Base-by-base conservation (phyloP, 2,797 vertebrate species). In the Allobates femoralis region DNA sequence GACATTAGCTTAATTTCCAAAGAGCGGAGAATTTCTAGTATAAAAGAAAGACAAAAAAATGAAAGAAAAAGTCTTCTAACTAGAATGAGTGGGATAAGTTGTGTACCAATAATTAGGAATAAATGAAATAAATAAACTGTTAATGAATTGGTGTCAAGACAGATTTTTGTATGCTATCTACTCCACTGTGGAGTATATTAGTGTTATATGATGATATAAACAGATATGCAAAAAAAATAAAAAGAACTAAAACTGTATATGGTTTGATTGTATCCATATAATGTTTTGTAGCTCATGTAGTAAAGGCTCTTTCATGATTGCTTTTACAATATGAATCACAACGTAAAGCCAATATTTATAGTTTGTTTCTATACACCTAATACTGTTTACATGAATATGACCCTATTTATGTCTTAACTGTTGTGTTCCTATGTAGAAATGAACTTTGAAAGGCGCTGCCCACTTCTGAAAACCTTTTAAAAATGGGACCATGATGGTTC, bases 1-100 rank as follows among this genome's bases (percentile, higher is more conserved):
- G 93, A 94, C 91, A 92, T 93, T 92, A 93, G 91, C 91, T 91
- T 93, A 89, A 92, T 92, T 92, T 94, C 91, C 89, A 89, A 88
- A 92, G 92, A 91, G 87, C 76, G 62, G 87, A 89, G 85, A 91
- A 89, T 89, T 93, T 93, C 92, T 90, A 62, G 73, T 0, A 0
- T 85, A 0, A 16, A 91, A 84, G 87, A 84, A 91, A 90, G 88
- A 56, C 5, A 18, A 30, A 26, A 66, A 77, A 84, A 77, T 28
- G 62, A 62, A 84, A 84, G 50, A 41, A 69, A 89, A 85, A 90
- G 46, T 3, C 1, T 50, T 50, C 11, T 26, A 23, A 71, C 12
- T 74, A 74, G 8, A 73, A 23, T 50, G 41, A 14, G 21, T 46
- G 37, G 67, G 34, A 71, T 41, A 71, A 46, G 41, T 12, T 50